Conservation (phyloP, 2,888 invertebrate species). For the Campoplex capitator region DNA sequence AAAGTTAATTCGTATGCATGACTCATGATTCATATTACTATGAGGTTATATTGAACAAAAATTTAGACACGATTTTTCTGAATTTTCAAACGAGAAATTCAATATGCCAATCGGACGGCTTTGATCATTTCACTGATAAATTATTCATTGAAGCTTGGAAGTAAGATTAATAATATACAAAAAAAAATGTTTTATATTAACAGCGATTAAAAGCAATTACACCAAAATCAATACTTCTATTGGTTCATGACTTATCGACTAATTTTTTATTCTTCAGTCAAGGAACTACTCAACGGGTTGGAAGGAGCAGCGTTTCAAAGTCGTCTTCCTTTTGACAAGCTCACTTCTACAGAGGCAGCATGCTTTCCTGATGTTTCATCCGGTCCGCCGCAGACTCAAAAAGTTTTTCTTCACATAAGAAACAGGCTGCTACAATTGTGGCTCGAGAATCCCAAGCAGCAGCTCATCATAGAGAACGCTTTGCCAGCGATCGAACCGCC, state of each 20-base stretch:
- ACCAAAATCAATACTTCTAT: no score
- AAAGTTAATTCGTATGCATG: no score
- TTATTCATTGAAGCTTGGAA: no score
- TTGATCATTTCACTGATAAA: no score
- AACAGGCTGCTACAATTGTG: constrained; percentile 97
- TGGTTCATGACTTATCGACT: not conserved
- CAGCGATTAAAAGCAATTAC: no score
- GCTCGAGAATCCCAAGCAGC: constrained; percentile 97
- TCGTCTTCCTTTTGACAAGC: constrained; percentile 96
- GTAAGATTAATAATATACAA: no score
- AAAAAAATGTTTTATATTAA: no score
- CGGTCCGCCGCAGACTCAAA: constrained; percentile 92
- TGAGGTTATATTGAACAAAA: no score
- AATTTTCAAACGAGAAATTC: not conserved
- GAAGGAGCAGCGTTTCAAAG: constrained; percentile 98
- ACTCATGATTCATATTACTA: no score
- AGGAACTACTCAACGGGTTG: constrained; percentile 86
- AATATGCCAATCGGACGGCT: no score
- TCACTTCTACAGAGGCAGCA: constrained; percentile 96
- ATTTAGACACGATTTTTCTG: not conserved
- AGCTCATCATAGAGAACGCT: constrained; percentile 93
- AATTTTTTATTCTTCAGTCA: constrained; percentile 75
- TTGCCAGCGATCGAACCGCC: constrained; percentile 94
- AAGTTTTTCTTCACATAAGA: constrained; percentile 96
- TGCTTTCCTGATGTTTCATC: constrained; percentile 96